Evolutionary conservation across 2,797 vertebrate species (phyloP).

Genomic region (Manis javanica): DNA sequence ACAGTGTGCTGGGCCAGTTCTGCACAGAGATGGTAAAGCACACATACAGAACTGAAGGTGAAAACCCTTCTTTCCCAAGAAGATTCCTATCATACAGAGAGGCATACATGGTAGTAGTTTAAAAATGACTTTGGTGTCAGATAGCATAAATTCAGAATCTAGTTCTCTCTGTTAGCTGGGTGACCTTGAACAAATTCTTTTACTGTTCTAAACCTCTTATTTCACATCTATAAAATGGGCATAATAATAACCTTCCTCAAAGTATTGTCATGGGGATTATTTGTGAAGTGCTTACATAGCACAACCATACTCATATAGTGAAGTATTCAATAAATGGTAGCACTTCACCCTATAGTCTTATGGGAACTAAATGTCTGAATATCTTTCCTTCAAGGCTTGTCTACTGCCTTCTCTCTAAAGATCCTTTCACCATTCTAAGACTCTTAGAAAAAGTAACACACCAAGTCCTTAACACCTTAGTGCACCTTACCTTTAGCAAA

Average conservation of each 20-base stretch:
- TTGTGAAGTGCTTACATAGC: background rate
- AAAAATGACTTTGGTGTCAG: background rate
- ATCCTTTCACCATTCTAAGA: background rate
- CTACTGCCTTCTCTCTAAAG: background rate
- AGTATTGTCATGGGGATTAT: background rate
- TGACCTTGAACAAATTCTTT: background rate
- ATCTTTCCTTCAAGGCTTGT: background rate
- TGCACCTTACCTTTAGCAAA: slow-evolving; percentile 3
- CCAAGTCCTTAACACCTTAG: background rate
- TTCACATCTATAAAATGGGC: background rate
- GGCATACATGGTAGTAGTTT: background rate
- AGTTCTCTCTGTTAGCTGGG: background rate
- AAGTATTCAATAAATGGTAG: slow-evolving; percentile 25
- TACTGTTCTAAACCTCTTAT: background rate
- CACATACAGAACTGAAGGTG: background rate
- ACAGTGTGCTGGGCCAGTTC: background rate
- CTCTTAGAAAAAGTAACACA: background rate
- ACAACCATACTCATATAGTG: background rate
- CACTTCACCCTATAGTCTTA: background rate
- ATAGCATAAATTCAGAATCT: slow-evolving; percentile 25
- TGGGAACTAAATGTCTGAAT: background rate
- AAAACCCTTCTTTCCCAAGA: background rate
- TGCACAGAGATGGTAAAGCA: background rate
- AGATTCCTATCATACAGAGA: background rate
- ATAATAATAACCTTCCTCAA: slow-evolving; percentile 20